Conservation (phyloP, 2,113 vertebrate genomes). For the Gnathonemus echidnorhynchus region DNA sequence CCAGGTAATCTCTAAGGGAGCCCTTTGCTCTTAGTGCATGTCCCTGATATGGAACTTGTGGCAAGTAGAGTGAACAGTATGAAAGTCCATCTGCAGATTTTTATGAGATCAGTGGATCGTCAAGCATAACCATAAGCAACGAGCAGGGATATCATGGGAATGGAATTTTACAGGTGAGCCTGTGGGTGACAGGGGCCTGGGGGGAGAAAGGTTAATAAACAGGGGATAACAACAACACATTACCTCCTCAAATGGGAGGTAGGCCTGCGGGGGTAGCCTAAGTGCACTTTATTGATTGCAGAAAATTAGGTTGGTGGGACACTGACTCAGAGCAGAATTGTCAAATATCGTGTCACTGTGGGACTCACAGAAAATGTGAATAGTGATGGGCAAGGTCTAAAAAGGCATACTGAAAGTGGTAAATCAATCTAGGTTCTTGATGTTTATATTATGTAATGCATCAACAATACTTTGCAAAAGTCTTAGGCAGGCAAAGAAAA, state of each 20-base stretch:
- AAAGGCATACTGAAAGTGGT: background rate
- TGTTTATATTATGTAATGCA: background rate
- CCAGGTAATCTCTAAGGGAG: background rate
- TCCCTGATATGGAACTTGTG: background rate
- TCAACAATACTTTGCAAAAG: too few species aligned
- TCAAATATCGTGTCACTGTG: background rate
- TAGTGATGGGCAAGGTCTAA: background rate
- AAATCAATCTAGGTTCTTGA: background rate
- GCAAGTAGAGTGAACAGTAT: background rate
- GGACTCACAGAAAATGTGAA: background rate
- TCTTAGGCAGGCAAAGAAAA: too few species aligned
- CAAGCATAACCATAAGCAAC: slow-evolving; percentile 10
- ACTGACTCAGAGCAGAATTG: background rate
- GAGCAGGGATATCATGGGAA: slow-evolving; percentile 16
- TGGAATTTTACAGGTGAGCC: slow-evolving; percentile 24
- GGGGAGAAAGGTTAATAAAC: slow-evolving; percentile 26
- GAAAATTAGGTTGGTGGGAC: slow-evolving; percentile 5
- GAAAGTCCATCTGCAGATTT: background rate
- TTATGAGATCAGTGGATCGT: background rate
- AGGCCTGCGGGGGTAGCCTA: background rate
- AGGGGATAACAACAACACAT: slow-evolving; percentile 12
- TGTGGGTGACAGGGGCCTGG: slow-evolving; percentile 21
- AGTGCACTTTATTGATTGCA: slow-evolving; percentile 13
- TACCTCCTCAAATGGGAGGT: background rate
- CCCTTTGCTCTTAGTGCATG: background rate